Percentiles rank a stretch among this genome's conserved stretches.
phyloP scores from a whole-genome alignment of 2,113 vertebrate genomes.

The Muscicapa adusta region DNA sequence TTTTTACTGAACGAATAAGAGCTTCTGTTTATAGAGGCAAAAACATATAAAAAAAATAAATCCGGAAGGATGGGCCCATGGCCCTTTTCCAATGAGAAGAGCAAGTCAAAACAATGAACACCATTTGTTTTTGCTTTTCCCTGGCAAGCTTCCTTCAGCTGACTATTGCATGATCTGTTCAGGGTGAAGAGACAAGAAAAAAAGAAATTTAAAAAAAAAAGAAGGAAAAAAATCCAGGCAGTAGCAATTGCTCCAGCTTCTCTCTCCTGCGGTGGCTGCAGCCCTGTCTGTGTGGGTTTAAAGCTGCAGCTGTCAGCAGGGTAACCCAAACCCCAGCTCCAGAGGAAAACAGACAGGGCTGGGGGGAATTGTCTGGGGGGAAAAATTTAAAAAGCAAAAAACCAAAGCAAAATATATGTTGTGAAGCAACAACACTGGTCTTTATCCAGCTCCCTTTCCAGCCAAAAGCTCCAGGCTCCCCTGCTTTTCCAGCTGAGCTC shows the following conservation, averaged over 20 bases:
- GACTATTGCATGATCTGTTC: constrained; percentile 3
- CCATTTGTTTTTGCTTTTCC: constrained; percentile 44
- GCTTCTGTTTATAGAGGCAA: constrained; percentile 56
- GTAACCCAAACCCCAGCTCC: not conserved
- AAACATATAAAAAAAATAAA: not conserved
- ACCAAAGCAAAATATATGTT: not conserved
- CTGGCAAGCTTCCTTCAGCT: constrained; percentile 25
- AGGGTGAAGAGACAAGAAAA: not conserved
- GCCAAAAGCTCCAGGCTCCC: not conserved
- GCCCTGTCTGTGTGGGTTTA: not conserved
- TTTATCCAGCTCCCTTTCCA: not conserved
- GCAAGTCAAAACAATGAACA: constrained; percentile 47
- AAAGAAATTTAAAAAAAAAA: not conserved
- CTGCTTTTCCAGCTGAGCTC: not conserved
- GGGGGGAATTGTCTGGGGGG: not conserved
- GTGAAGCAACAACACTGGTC: not conserved
- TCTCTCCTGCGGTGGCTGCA: not conserved
- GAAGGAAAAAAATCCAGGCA: not conserved
- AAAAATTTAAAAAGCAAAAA: rapidly evolving
- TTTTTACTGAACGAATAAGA: constrained; percentile 32
- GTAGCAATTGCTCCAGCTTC: not conserved
- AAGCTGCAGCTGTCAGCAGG: not conserved
- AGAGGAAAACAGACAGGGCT: not conserved
- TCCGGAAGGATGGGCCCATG: constrained; percentile 28
- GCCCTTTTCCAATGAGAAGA: constrained; percentile 25